Percentiles rank a stretch among this genome's conserved stretches.
Evolutionary conservation across 2,797 vertebrate species (phyloP).

Genomic region (Sebastes aleutianus): DNA sequence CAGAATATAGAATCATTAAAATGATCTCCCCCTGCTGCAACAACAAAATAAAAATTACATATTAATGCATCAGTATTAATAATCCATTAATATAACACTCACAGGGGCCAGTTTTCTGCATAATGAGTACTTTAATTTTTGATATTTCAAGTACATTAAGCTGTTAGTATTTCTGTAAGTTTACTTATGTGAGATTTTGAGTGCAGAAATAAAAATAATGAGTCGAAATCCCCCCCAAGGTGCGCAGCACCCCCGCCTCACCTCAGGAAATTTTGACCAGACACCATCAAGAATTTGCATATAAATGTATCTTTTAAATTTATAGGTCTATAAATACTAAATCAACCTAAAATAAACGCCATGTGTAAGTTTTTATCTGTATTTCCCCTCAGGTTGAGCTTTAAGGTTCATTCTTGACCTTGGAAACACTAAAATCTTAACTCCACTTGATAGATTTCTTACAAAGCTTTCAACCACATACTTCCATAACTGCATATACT

Average conservation of each 20-base stretch:
- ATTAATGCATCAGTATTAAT: background rate
- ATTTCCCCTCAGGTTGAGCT: background rate
- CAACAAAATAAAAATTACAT: background rate
- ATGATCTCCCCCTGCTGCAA: background rate
- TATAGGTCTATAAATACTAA: background rate
- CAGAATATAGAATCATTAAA: background rate
- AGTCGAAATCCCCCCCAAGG: background rate
- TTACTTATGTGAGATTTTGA: background rate
- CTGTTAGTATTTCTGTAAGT: background rate
- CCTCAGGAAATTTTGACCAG: background rate
- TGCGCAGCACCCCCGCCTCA: background rate
- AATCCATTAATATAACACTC: background rate
- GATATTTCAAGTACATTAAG: background rate
- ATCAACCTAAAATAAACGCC: background rate
- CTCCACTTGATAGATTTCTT: background rate
- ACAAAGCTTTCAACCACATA: background rate
- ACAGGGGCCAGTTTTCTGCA: background rate
- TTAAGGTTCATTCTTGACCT: background rate
- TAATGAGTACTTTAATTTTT: background rate
- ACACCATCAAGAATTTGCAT: background rate
- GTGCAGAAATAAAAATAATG: background rate
- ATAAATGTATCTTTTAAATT: background rate
- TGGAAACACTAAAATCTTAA: background rate
- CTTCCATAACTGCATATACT: background rate
- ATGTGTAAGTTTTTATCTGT: background rate